A percentile compares a stretch with the other conserved stretches of the same genome.
Conservation (phyloP, 2,113 vertebrate species). For the Psittacula cyanocephala region DNA sequence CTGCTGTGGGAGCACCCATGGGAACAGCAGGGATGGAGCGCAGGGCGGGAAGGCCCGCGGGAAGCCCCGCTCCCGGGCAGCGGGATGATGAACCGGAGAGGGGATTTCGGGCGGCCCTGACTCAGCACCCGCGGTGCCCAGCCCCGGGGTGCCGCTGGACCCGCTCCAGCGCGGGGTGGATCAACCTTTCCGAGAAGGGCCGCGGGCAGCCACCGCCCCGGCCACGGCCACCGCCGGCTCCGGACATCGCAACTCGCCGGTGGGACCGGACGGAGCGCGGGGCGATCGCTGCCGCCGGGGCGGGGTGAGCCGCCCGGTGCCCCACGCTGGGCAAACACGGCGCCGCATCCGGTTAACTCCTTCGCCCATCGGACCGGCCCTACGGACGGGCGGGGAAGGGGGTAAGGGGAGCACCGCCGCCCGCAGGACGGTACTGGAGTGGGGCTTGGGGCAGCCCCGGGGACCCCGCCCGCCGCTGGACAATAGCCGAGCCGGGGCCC, state of each 20-base stretch:
- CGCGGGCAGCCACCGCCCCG: neutral
- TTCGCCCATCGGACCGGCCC: neutral
- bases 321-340: neutral
- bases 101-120: conserved; percentile 42
- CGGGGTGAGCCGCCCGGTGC: neutral
- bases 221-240: neutral
- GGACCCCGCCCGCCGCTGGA: neutral
- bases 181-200: neutral
- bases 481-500: neutral
- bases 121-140: conserved; percentile 20
- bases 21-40: neutral
- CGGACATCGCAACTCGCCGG: neutral
- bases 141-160: conserved; percentile 29
- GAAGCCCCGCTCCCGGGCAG: neutral
- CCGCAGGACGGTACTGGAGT: neutral
- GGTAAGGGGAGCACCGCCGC: neutral
- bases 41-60: no score
- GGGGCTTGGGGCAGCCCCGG: neutral
- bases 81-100: neutral
- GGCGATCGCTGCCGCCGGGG: neutral
- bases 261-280: neutral
- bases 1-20: neutral
- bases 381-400: no score
- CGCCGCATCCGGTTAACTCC: conserved; percentile 4
- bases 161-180: neutral